Evolutionary conservation across 2,888 invertebrate species (phyloP), one percentile per base, ranked within the genome.

Genomic region (Drosophila borborema): DNA sequence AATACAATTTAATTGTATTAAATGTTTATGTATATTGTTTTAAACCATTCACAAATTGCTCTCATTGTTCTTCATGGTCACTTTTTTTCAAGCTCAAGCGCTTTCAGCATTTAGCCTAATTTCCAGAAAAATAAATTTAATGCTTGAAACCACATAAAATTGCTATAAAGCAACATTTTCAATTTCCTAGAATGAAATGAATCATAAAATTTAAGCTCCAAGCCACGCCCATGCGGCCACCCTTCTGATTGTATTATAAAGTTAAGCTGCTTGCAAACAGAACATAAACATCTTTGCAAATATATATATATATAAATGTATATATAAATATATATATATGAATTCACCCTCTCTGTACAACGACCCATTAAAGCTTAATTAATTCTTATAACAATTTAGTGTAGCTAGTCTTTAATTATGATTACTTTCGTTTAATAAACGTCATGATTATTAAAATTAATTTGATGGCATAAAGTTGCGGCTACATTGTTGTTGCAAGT

Each of bases 361-460:
- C 7, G 0, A 9, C 28, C 81, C 69, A 70, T 84, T 75, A 82
- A 78, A 66, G 54, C 71, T 77, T 74, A 72, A 85, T 88, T 74
- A 82, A 82, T 82, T 74, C 67, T 75, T 66, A 66, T 70, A 77
- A 51, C 74, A 72, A 71, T 53, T 64, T 65, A 74, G 49, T 65
- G 67, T 51, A 63, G 51, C 49, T 69, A 74, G 60, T 41, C 60
- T 51, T 74, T 82, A 78, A 84, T 84, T 76, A 82, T 81, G 76
- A 81, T 82, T 70, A 71, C 82, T 62, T 67, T 69, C 72, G 63
- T 77, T 83, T 77, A 83, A 87, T 85, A 87, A 82, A 73, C 71
- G 68, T 62, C 69, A 77, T 85, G 71, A 87, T 85, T 71, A 77
- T 79, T 72, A 78, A 86, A 81, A 86, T 89, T 81, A 76, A 86